Evolutionary conservation across 2,888 invertebrate genomes (phyloP), one percentile per base, ranked within the genome.

Genomic region (Rhagonycha fulva): DNA sequence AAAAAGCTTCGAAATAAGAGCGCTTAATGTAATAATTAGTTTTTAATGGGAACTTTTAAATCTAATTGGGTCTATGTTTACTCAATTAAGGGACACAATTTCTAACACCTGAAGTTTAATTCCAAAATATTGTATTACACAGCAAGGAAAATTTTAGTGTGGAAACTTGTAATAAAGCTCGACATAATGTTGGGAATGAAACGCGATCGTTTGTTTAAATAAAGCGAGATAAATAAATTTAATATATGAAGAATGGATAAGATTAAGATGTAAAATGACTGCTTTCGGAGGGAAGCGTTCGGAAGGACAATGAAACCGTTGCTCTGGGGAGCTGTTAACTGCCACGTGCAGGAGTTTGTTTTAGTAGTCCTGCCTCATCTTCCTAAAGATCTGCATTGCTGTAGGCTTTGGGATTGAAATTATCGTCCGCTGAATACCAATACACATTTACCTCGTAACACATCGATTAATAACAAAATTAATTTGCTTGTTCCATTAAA

Each of bases 371-470:
- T 63, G 68, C 28, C 47, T 30, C 60, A 66, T 70, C 69, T 70
- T 68, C 63, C 60, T 77, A 77, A 74, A 75, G 75, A 77, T 77
- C 74, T 77, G 77, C 77, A 74, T 71, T 75, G 77, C 77, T 74
- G 74, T 74, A 74, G 74, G 74, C 74, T 74, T 74, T 70, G 66
- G 74, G 70, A 74, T 70, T 74, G 74, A 70, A 74, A 74, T 74
- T 70, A 69, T 70, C 32, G 70, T 74, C 70, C 70, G 70, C 47
- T 74, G 69, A 68, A 74, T 66, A 66, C 63, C 63, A 66, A 66
- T 66, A 66, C 26, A 66, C 47, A 47, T 47, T 47, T n/a, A 47
- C 47, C 47, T 47, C 47, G 47, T 47, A 47, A 47, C 47, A n/a
- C 47, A 7, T 47, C 47, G 47, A 47, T 47, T 47, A 47, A n/a